A percentile compares a stretch with the other conserved stretches of the same genome.
These are phyloP conservation scores for Pygocentrus nattereri DNA, from an alignment of 2,797 vertebrate genomes.

Conservation along the genomic window DNA sequence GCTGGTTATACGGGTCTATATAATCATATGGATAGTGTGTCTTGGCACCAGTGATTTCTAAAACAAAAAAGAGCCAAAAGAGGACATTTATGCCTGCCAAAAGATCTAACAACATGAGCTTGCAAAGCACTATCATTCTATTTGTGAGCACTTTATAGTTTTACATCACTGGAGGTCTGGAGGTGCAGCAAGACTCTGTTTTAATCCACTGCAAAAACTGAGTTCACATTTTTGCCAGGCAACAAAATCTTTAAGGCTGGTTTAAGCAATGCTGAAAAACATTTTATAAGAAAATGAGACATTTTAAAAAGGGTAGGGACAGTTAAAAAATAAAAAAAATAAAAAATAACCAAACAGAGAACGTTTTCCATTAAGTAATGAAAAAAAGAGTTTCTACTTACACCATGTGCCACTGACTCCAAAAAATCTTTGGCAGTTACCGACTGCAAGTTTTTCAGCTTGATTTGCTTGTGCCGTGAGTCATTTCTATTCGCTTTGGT, in stretches of 20 bases:
- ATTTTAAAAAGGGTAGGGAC: neutral
- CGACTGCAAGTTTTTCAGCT: conserved; percentile 24
- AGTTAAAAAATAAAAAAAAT: neutral
- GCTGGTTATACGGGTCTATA: neutral
- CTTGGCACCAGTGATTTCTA: conserved; percentile 7
- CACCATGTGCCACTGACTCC: neutral
- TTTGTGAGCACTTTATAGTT: neutral
- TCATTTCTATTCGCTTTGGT: conserved; percentile 56
- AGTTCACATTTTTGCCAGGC: conserved; percentile 17
- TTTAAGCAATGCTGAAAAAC: conserved; percentile 8
- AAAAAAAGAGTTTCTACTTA: conserved; percentile 6
- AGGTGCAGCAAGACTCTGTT: neutral
- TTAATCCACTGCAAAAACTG: neutral
- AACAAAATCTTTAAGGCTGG: conserved; percentile 49
- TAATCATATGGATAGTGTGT: neutral
- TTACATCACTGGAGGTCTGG: neutral
- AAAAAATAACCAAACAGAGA: neutral
- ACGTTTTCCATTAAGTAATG: neutral
- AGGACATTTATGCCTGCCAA: conserved; percentile 62
- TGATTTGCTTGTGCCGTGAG: conserved; percentile 43
- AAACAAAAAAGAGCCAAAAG: neutral
- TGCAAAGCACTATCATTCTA: conserved; percentile 33
- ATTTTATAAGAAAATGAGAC: conserved; percentile 1
- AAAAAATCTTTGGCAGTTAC: conserved; percentile 47
- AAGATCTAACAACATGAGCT: conserved; percentile 24